A percentile compares a stretch with the other conserved stretches of the same genome.
These are phyloP conservation scores for Osmerus eperlanus DNA, from an alignment of 2,113 vertebrate species.

Conservation along the genomic window DNA sequence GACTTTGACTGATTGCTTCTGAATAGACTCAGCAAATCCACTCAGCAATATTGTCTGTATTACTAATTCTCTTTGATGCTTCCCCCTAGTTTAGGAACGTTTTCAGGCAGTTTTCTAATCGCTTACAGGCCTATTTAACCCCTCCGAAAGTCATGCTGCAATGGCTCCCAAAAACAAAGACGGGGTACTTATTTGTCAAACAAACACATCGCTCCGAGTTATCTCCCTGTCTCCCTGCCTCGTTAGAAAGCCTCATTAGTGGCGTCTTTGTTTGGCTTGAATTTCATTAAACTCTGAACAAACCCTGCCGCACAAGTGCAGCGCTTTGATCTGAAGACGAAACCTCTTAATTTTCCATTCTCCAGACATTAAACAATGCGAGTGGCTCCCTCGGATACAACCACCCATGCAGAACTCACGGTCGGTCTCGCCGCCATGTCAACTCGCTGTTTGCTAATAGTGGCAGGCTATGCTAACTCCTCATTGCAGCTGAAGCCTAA, in stretches of 20 bases:
- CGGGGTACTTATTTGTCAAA: conserved; percentile 67
- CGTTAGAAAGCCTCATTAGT: conserved; percentile 69
- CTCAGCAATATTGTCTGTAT: conserved; percentile 21
- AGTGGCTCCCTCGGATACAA: conserved; percentile 57
- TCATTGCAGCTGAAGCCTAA: conserved; percentile 34
- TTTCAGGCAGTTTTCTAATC: conserved; percentile 30
- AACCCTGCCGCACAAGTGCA: conserved; percentile 63
- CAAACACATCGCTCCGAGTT: conserved; percentile 49
- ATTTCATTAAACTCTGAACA: conserved; percentile 77
- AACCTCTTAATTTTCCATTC: conserved; percentile 72
- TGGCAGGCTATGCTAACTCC: conserved; percentile 42
- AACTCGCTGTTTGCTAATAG: conserved; percentile 53
- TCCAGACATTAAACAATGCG: conserved; percentile 70
- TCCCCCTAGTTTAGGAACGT: conserved; percentile 19
- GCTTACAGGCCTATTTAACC: conserved; percentile 65
- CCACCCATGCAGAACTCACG: conserved; percentile 44
- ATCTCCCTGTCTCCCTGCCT: conserved; percentile 44
- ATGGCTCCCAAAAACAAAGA: conserved; percentile 57
- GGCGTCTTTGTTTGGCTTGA: conserved; percentile 71
- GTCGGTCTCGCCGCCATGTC: background rate
- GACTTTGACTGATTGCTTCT: background rate
- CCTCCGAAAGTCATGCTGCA: conserved; percentile 55
- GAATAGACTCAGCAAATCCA: background rate
- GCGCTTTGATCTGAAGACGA: conserved; percentile 70
- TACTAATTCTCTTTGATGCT: conserved; percentile 43